Evolutionary conservation across 2,797 vertebrate species (phyloP), one percentile per base, ranked within the genome.

Genomic region (Alcedo quadribrachys): DNA sequence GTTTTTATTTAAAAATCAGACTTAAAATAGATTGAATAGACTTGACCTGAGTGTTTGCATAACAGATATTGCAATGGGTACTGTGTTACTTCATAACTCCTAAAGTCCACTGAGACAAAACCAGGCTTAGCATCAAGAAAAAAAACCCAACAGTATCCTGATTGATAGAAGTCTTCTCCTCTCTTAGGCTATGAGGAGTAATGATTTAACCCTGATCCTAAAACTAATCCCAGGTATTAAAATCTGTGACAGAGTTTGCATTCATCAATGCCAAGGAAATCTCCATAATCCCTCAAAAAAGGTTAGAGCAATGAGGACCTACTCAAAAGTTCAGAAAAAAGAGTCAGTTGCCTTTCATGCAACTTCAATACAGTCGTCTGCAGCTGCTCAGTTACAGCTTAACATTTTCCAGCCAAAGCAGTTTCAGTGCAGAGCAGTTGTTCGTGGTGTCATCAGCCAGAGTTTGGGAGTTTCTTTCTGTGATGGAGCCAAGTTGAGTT

Each of bases 151-250:
- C 25, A 42, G n/a, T 40, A 25, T n/a, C 55, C 6, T 76, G 20
- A 54, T 15, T 60, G 18, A 73, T 13, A 13, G 4, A 27, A 58
- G 33, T 65, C 71, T 75, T 85, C 45, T 84, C 4, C 15, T 73
- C 20, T 85, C 45, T 33, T 63, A 70, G 22, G 30, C 48, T 80
- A 12, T 5, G 8, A 70, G 76, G 57, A 17, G 20, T 63, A 57
- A 91, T 92, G 74, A 55, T 60, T 85, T 80, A 84, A 92, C 43
- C 48, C 30, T 17, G 54, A 71, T 54, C n/a, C 54, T 88, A 71
- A 86, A 94, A 78, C 55, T 74, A 84, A 76, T 70, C 16, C 20
- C 6, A 63, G n/a, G 9, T 58, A 66, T 55, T 90, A 73, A 78
- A 54, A 60, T 81, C 30, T 55, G 40, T 70, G 40, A 6, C 60